Evolutionary conservation across 1,140 invertebrate genomes (phyloP).

Genomic region (Diuraphis noxia): DNA sequence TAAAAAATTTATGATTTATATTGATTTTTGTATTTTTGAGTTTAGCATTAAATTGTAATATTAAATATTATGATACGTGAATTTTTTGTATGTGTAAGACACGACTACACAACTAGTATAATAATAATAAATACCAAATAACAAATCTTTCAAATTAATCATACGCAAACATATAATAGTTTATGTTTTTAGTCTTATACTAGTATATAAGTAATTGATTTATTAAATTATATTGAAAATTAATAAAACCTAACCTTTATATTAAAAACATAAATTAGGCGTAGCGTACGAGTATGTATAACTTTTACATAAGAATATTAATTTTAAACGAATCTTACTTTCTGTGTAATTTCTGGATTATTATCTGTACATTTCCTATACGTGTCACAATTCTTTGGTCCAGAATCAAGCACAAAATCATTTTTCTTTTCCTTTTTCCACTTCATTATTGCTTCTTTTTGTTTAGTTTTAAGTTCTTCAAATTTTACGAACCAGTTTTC

Average conservation of each 20-base stretch:
- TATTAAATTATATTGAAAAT: no score
- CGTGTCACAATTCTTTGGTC: not conserved
- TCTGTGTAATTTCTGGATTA: not conserved
- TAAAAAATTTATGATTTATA: no score
- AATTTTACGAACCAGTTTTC: slow-evolving; percentile 41
- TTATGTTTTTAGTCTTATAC: not conserved
- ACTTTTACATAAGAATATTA: not conserved
- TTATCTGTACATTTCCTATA: not conserved
- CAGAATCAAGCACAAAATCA: not conserved
- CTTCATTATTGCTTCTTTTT: slow-evolving; percentile 30
- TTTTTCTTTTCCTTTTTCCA: slow-evolving; percentile 44
- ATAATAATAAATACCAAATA: not conserved
- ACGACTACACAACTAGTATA: not conserved
- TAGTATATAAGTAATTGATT: not conserved
- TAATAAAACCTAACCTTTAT: no score
- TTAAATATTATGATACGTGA: not conserved
- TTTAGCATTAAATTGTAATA: no score
- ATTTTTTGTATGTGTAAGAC: not conserved
- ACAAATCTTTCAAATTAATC: not conserved
- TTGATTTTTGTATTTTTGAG: no score
- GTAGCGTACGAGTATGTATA: not conserved
- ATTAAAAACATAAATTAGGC: not conserved
- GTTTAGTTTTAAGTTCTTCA: slow-evolving; percentile 23
- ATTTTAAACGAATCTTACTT: not conserved
- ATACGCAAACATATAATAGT: not conserved